Percentiles rank a stretch among this genome's conserved stretches.
These are phyloP conservation scores for Amphiprion clarkii DNA, from an alignment of 2,797 vertebrate species.

Conservation along the genomic window DNA sequence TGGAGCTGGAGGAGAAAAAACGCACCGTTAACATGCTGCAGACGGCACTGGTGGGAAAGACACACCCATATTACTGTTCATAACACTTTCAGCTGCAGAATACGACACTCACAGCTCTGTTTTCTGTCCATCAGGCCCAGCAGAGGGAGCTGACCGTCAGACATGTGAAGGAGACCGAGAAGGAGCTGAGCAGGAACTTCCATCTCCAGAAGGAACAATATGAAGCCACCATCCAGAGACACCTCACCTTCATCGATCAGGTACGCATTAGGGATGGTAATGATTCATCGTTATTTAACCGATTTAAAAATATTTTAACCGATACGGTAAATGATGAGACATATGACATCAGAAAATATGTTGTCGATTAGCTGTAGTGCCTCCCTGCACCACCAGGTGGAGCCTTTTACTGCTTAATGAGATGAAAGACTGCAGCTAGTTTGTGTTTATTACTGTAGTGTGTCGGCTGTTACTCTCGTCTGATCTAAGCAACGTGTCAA, in stretches of 20 bases:
- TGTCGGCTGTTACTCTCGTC: no score
- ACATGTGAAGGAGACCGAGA: conserved; percentile 91
- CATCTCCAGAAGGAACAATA: conserved; percentile 93
- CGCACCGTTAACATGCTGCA: conserved; percentile 90
- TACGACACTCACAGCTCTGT: not conserved
- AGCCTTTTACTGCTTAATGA: no score
- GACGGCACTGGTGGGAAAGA: conserved; percentile 87
- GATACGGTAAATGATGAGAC: no score
- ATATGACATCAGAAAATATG: no score
- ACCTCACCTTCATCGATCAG: conserved; percentile 96
- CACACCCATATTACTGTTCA: not conserved
- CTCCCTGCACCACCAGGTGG: no score
- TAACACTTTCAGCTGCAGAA: not conserved
- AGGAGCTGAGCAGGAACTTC: conserved; percentile 89
- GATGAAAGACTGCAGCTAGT: no score
- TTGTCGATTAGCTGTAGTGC: no score
- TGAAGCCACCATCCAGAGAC: conserved; percentile 93
- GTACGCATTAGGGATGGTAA: conserved; percentile 64
- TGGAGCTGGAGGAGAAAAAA: conserved; percentile 95
- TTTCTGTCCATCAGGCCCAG: conserved; percentile 85
- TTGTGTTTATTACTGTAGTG: no score
- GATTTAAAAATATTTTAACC: no score
- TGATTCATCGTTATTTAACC: no score
- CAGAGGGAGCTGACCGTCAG: conserved; percentile 90
- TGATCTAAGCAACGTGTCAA: no score